phyloP scores from a whole-genome alignment of 2,797 vertebrate genomes.

The Leptatherina wallacei region DNA sequence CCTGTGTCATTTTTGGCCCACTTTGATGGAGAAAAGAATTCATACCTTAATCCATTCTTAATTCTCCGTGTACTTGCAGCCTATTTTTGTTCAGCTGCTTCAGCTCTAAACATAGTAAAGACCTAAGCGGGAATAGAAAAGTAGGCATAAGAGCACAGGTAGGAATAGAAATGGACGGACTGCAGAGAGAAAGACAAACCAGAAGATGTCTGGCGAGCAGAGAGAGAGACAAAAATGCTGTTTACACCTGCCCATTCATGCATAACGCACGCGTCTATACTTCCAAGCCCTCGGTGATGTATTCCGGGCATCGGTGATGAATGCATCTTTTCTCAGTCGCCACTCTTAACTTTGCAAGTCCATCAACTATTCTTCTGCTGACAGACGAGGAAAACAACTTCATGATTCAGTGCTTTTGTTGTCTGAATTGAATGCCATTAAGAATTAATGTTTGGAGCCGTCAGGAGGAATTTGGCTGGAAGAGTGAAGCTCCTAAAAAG shows the following conservation, averaged over 20 bases:
- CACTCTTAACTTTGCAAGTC: conserved; percentile 47
- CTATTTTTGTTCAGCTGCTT: conserved; percentile 23
- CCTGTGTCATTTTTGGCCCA: conserved; percentile 41
- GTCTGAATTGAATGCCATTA: conserved; percentile 56
- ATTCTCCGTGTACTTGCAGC: conserved; percentile 16
- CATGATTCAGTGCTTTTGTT: conserved; percentile 65
- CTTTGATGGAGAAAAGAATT: conserved; percentile 16
- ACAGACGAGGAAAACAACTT: conserved; percentile 41
- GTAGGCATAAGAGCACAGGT: neutral
- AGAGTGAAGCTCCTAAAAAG: conserved; percentile 48
- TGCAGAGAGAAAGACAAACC: conserved; percentile 21
- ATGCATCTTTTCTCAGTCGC: conserved; percentile 53
- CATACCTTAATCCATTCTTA: conserved; percentile 1
- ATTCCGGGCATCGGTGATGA: conserved; percentile 52
- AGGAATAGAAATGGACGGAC: conserved; percentile 13
- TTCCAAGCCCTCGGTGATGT: conserved; percentile 44
- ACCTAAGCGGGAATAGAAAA: conserved; percentile 24
- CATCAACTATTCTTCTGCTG: conserved; percentile 45
- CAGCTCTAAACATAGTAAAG: conserved; percentile 16
- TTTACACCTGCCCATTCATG: conserved; percentile 63
- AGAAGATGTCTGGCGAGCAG: conserved; percentile 26
- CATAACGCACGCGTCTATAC: conserved; percentile 44
- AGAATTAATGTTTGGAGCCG: conserved; percentile 50
- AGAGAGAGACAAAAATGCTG: conserved; percentile 33
- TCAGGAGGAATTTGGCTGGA: conserved; percentile 47